Base-by-base conservation (phyloP, 30 jellyfish, hydroid and myxozoan species). In the Hydra vulgaris region DNA sequence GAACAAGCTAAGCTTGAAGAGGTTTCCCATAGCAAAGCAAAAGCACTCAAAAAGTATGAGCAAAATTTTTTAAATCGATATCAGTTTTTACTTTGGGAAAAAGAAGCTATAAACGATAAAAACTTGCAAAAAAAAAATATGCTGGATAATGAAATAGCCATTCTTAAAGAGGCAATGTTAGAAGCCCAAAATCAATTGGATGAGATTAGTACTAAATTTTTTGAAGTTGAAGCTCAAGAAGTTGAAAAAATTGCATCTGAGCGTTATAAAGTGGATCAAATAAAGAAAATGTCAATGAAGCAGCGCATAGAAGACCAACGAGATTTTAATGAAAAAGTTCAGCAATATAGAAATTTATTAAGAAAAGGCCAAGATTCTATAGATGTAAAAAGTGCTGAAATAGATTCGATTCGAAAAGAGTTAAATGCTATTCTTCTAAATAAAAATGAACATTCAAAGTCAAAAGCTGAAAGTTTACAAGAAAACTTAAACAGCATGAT, bases 21-120 rank as follows among this genome's bases (percentile, higher is more conserved):
- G 66, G 66, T 77, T 0, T 81, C 75, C 0, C 82, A 78, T 24
- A 26, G 66, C 0, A 84, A 90, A 82, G 96, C 90, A 25, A 74
- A 76, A 27, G 89, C 85, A 4, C 75, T 92, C 74, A 76, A 89
- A 79, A 76, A 75, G 66, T 85, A 81, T 66, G 83, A 79, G 74
- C 83, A 81, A 17, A 95, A 87, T 70, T 84, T 73, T 79, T 66
- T 81, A 26, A 87, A 79, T 66, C 52, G 96, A 21, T 92, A 88
- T 74, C 94, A 84, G 25, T 87, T 92, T 84, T 71, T 92, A 18
- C 55, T 89, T 23, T 87, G 95, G 95, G 98, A 92, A 79, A 79
- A 94, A 53, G 93, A 84, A 21, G 72, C 56, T 55, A 88, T 73
- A 15, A 88, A 81, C 53, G 89, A 79, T 79, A 84, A 87, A 26